A percentile compares a stretch with the other conserved stretches of the same genome.
Evolutionary conservation across 2,113 vertebrate species (phyloP).

Genomic region (Oophaga pumilio): DNA sequence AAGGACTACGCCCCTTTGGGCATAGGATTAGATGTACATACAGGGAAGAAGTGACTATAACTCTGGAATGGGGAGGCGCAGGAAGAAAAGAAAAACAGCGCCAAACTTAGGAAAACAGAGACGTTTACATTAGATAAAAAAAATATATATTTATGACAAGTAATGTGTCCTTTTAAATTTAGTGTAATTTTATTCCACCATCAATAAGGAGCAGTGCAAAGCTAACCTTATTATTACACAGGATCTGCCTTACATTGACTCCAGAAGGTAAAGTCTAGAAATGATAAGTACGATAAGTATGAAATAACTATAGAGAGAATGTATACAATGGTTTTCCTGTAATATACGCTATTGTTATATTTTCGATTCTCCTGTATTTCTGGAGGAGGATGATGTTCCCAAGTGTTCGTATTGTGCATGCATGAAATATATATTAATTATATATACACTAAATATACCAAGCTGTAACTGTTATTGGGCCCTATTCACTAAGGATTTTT

Average conservation of each 20-base stretch:
- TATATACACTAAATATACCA: slow-evolving; percentile 44
- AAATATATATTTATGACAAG: too few species aligned
- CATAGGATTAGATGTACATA: too few species aligned
- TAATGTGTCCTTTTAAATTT: too few species aligned
- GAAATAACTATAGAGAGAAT: neutral
- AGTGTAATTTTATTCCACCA: neutral
- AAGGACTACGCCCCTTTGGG: too few species aligned
- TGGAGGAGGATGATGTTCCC: neutral
- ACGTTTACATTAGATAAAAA: too few species aligned
- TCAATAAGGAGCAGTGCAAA: neutral
- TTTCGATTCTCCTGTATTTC: slow-evolving; percentile 17
- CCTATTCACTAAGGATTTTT: slow-evolving; percentile 60
- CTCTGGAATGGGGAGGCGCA: too few species aligned
- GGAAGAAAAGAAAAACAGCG: too few species aligned
- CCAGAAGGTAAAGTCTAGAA: neutral
- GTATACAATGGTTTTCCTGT: slow-evolving; percentile 1
- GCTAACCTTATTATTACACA: neutral
- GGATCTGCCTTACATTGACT: neutral
- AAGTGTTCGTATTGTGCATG: slow-evolving; percentile 44
- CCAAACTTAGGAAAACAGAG: too few species aligned
- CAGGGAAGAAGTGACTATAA: too few species aligned
- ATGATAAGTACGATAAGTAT: neutral
- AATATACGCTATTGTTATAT: slow-evolving; percentile 22
- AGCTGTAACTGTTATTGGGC: slow-evolving; percentile 54
- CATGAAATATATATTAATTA: slow-evolving; percentile 37